Evolutionary conservation across 2,113 vertebrate genomes (phyloP), one percentile per base, ranked within the genome.

Genomic region (Apodemus speciosus): DNA sequence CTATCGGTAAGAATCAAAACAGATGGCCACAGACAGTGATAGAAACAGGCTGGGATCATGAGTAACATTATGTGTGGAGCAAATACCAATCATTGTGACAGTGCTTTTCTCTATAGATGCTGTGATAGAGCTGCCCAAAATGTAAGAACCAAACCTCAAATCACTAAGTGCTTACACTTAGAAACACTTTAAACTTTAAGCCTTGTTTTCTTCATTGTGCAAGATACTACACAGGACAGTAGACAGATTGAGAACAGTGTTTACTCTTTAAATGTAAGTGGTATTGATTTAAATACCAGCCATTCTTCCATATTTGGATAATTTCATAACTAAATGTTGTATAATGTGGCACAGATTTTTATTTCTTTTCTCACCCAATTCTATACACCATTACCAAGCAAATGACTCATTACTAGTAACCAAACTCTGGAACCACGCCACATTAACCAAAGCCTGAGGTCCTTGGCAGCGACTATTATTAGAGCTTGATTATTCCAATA

Each of bases 1-100:
- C 9, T 58, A 6, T 60, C 4, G 53, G 18, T 76, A 64, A 40
- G 7, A 89, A 79, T 69, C 11, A 73, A 71, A 88, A 58, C 11
- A 71, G 5, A 15, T 43, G 85, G 30, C 7, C 91, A 2, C 9
- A 79, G 21, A 60, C 68, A 85, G 56, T 72, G n/a, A 16, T 91
- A 16, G 62, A 51, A 71, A 76, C 2, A 76, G 9, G 0, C 3
- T 38, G n/a, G n/a, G 11, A 7, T 85, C 23, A 30, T 58, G 46
- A 85, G 10, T 68, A 53, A 68, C 38, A 66, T 80, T 92, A 25
- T 84, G n/a, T 93, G 88, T 93, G 69, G 46, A 87, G 56, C 6
- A 89, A 81, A 20, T 35, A 76, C 18, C 51, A 60, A 71, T 80
- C 51, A 58, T 32, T 23, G 13, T 11, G 8, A 38, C 23, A 49